Percentiles rank a stretch among this genome's conserved stretches.
Evolutionary conservation across 2,797 vertebrate genomes (phyloP).

Genomic region (Rhodeus uyekii): DNA sequence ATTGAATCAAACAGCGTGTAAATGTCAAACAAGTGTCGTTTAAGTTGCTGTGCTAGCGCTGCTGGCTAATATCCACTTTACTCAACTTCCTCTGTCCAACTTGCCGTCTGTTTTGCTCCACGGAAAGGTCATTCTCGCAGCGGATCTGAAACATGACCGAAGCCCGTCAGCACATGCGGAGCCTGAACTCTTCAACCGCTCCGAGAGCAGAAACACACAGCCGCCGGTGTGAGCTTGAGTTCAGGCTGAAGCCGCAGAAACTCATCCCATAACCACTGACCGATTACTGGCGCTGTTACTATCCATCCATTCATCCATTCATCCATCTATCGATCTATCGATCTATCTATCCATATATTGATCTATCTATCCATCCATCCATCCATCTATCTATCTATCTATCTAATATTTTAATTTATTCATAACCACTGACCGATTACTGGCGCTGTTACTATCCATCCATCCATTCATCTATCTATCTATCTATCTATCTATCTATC

Average conservation of each 20-base stretch:
- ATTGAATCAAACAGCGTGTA: not conserved
- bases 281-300: no score
- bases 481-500: no score
- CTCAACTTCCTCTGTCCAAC: constrained; percentile 29
- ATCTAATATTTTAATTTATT: no score
- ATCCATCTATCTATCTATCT: no score
- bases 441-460: no score
- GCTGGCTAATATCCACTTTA: constrained; percentile 23
- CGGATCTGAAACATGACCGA: not conserved
- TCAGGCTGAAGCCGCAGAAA: no score
- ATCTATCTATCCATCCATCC: no score
- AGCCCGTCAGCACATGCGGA: not conserved
- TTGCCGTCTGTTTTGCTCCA: not conserved
- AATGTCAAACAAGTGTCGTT: not conserved
- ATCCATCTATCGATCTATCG: no score
- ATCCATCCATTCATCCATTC: no score
- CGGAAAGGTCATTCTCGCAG: constrained; percentile 8
- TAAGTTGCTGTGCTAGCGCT: not conserved
- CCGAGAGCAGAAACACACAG: not conserved
- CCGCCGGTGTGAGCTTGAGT: not conserved
- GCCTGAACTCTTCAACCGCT: not conserved
- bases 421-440: no score
- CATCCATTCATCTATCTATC: not conserved
- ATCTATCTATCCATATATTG: no score
- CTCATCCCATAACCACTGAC: no score